phyloP scores from a whole-genome alignment of 2,797 vertebrate species.

The Thamnophis elegans region DNA sequence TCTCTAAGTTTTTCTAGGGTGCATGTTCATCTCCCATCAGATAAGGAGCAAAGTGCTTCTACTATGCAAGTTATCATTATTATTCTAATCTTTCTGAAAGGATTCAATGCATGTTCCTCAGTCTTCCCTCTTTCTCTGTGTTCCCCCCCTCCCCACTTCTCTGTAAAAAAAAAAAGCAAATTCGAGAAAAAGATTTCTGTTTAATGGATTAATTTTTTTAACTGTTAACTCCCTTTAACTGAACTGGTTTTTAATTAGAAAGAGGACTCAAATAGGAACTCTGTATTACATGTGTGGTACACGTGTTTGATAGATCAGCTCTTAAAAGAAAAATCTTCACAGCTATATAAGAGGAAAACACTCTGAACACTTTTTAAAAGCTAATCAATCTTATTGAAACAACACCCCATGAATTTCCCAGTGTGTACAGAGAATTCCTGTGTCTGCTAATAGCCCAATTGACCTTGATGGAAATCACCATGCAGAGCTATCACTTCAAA shows the following conservation, averaged over 20 bases:
- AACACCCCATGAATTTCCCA: conserved; percentile 1
- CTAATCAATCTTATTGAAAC: conserved; percentile 25
- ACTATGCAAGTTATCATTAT: not conserved
- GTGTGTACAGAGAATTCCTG: not conserved
- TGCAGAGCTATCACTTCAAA: not conserved
- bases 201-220: not conserved
- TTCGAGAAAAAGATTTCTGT: not conserved
- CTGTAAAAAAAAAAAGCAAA: not conserved
- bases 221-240: not conserved
- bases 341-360: not conserved
- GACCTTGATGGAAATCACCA: not conserved
- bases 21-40: not conserved
- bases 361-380: not conserved
- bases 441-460: not conserved
- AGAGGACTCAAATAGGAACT: not conserved
- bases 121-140: not conserved
- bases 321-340: not conserved
- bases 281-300: too few species aligned
- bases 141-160: not conserved
- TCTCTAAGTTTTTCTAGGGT: not conserved
- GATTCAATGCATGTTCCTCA: not conserved
- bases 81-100: not conserved
- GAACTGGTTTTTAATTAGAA: not conserved
- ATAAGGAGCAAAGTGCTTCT: not conserved
- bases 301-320: not conserved